Conservation (phyloP, 2,113 vertebrate genomes). For the Tyrannus savana region DNA sequence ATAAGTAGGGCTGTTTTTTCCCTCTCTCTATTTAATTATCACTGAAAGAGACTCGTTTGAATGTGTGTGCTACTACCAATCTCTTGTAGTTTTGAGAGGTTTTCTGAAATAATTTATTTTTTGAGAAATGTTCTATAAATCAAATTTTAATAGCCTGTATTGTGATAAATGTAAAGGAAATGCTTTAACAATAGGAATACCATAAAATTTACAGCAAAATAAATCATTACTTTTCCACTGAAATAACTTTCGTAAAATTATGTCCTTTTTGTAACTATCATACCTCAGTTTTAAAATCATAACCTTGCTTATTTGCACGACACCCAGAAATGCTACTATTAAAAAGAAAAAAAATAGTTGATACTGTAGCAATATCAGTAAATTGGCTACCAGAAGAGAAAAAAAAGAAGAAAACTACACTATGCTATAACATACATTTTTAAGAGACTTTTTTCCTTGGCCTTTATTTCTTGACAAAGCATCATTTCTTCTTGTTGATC, state of each 20-base stretch:
- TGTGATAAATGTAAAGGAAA: neutral
- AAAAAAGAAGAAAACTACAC: neutral
- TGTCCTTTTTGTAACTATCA: neutral
- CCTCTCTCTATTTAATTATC: neutral
- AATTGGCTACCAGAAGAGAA: neutral
- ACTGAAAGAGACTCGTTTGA: neutral
- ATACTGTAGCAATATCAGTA: neutral
- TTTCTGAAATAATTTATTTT: neutral
- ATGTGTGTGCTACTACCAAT: neutral
- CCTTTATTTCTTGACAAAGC: neutral
- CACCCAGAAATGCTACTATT: neutral
- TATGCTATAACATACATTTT: neutral
- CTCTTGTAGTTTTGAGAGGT: accelerated
- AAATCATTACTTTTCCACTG: neutral
- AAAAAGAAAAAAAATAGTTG: neutral
- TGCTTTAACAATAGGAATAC: neutral
- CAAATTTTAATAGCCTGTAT: neutral
- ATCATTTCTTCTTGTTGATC: neutral
- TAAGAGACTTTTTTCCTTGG: neutral
- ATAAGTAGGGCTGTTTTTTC: neutral
- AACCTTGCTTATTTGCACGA: neutral
- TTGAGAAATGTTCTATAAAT: neutral
- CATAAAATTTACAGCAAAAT: neutral
- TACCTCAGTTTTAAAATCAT: neutral
- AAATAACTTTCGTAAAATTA: neutral